These are phyloP conservation scores for Aldrovandia affinis DNA, from an alignment of 2,797 vertebrate species.

Conservation along the genomic window DNA sequence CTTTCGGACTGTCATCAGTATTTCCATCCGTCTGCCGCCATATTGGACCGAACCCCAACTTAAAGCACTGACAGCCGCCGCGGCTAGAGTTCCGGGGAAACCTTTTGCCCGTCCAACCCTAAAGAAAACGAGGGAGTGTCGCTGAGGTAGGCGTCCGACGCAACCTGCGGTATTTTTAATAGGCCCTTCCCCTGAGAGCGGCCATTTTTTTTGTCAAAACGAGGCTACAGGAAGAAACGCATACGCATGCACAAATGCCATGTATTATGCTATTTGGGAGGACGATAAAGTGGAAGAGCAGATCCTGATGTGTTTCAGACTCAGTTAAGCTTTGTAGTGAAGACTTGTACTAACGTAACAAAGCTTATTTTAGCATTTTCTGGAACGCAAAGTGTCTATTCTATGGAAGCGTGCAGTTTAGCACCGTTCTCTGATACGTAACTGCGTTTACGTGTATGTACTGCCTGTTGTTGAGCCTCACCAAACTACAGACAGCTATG, in stretches of 20 bases:
- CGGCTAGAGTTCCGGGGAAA: conserved; percentile 70
- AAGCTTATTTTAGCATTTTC: background rate
- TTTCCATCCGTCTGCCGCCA: conserved; percentile 87
- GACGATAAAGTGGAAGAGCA: background rate
- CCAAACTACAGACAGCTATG: background rate
- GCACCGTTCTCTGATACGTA: background rate
- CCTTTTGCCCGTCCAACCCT: conserved; percentile 51
- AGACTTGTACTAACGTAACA: background rate
- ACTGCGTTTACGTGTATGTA: background rate
- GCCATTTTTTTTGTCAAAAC: conserved; percentile 31
- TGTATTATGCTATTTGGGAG: background rate
- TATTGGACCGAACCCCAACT: conserved; percentile 81
- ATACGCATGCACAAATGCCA: conserved; percentile 3
- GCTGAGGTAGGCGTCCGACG: conserved; percentile 24
- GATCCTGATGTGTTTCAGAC: background rate
- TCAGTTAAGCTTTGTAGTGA: background rate
- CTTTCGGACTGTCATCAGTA: conserved; percentile 94
- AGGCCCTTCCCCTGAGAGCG: conserved; percentile 13
- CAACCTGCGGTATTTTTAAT: conserved; percentile 11
- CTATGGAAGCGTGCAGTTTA: background rate
- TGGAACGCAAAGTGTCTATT: background rate
- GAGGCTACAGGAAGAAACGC: background rate
- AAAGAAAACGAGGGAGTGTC: conserved; percentile 59
- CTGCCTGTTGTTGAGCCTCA: background rate
- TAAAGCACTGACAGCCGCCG: conserved; percentile 75